Evolutionary conservation across 2,888 invertebrate species (phyloP), one percentile per base, ranked within the genome.

Genomic region (Drosophila recens): DNA sequence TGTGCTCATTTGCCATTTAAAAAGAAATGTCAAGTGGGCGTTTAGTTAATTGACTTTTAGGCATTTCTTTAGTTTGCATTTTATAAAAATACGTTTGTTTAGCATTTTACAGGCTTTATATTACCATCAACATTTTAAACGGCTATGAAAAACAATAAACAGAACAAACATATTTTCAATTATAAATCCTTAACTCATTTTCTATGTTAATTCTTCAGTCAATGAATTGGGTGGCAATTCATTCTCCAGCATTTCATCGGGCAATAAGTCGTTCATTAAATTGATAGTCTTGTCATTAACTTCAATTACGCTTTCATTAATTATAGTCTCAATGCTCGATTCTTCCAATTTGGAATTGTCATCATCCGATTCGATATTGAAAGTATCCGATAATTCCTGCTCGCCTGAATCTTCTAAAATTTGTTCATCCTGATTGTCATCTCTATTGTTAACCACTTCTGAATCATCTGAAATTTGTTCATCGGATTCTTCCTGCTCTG

Each of bases 31-130:
- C 27, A 27, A 5, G 27, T 27, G 27, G 75, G 62, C 53, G 61
- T 42, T 68, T 48, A 69, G 15, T 53, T 15, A 71, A 54, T 64
- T 54, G 53, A 71, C 40, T 30, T 71, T 57, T 11, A 75, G 43
- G 30, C 30, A 30, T 8, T 30, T 30, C 1, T 30, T 30, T 30
- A 8, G 30, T 30, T 4, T 23, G 2, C 0, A 23, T 48, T 34
- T 1, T 17, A 2, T 11, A 3, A 11, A 30, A 20, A n/a, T 20
- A 11, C n/a, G 2, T 20, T 17, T 6, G 5, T 38, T 13, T 2
- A 38, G 42, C 15, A 10, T 33, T 8, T 27, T 1, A n/a, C 27
- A 6, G 3, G 6, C 2, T 45, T 45, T n/a, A 8, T 1, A 45
- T 27, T 30, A 10, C 2, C 15, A n/a, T 34, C 8, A 45, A 23